Evolutionary conservation across 2,888 invertebrate species (phyloP), one percentile per base, ranked within the genome.

Genomic region (Nudaria mundana): DNA sequence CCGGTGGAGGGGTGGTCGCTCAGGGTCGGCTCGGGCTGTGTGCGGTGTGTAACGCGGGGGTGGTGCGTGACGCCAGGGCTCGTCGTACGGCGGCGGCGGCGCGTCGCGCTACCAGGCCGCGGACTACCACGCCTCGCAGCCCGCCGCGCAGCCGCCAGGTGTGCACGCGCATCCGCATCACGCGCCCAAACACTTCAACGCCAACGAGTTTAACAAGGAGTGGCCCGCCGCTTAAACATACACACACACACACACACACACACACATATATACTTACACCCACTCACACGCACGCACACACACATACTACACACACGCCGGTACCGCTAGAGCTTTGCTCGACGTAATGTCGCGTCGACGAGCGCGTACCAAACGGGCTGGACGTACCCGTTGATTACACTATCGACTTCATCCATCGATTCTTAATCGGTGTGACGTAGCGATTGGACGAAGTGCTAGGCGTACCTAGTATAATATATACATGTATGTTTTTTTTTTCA

Each of bases 131-230:
- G 80, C 66, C 61, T 54, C 79, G 64, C 77, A 81, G 68, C 67
- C 74, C 57, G 72, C 74, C 65, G 75, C 80, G 58, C 83, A 77
- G 76, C 86, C 79, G 60, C 84, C 85, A 87, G 86, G 86, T 87
- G 85, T 82, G 82, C 89, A 85, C 72, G 62, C 76, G 52, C 84
- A 79, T 52, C 86, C 88, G 83, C 88, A 89, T 64, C 89, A 88
- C 85, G 87, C 89, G 77, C 89, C 86, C 79, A 89, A 89, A 85
- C 89, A 89, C 83, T 89, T 87, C 87, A 73, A 57, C 73, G 71
- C 80, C 75, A 81, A 76, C 80, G 89, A 89, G 76, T 88, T 88
- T 81, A 82, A 74, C 86, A 89, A 89, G 88, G 89, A 89, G 84
- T 89, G 89, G 89, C 87, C 88, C 61, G 84, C 88, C 82, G 88